A percentile compares a stretch with the other conserved stretches of the same genome.
Evolutionary conservation across 1,140 invertebrate genomes (phyloP).

Genomic region (Sitobion miscanthi): DNA sequence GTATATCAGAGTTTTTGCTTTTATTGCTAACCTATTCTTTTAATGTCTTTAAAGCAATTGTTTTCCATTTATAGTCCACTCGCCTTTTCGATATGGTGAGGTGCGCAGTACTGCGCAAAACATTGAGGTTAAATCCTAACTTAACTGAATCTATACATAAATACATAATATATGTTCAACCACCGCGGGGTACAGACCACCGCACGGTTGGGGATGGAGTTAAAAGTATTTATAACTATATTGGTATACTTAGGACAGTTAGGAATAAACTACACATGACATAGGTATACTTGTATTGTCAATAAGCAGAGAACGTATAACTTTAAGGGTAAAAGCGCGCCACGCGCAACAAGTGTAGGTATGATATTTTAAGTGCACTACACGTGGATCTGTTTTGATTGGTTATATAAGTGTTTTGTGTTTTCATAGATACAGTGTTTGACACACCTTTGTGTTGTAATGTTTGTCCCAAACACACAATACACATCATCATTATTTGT

Average conservation of each 20-base stretch:
- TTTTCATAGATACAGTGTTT: background rate
- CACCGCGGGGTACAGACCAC: background rate
- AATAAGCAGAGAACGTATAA: background rate
- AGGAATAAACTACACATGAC: background rate
- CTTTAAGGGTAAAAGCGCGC: background rate
- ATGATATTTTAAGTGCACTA: background rate
- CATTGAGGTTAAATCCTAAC: background rate
- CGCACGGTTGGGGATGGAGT: background rate
- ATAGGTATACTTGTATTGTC: background rate
- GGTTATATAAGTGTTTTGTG: background rate
- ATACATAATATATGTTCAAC: background rate
- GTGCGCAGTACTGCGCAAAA: background rate
- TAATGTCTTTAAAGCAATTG: background rate
- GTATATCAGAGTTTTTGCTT: background rate
- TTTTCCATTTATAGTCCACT: background rate
- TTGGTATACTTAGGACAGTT: background rate
- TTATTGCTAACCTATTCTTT: background rate
- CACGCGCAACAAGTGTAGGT: background rate
- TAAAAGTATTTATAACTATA: background rate
- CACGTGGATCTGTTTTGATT: background rate
- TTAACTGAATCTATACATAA: background rate
- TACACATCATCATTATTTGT: background rate
- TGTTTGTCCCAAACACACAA: background rate
- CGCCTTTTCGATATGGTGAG: background rate
- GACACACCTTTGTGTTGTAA: background rate